phyloP scores from a whole-genome alignment of 2,113 vertebrate species.

The Zosterops pallidus region DNA sequence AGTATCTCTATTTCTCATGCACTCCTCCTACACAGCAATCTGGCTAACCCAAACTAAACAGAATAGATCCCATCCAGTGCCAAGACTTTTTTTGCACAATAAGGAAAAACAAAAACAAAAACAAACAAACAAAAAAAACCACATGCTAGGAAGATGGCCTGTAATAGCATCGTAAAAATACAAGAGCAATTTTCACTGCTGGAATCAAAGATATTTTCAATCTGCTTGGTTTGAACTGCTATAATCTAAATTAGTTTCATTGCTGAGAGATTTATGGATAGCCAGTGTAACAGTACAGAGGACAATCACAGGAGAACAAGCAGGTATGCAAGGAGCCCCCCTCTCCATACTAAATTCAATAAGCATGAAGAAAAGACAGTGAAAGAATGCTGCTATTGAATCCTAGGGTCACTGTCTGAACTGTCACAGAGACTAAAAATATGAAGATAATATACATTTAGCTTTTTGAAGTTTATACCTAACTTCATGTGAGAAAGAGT shows the following conservation, averaged over 20 bases:
- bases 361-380: background rate
- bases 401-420: background rate
- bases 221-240: background rate
- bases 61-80: background rate
- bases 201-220: constrained; percentile 20
- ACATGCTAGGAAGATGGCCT: constrained; percentile 13
- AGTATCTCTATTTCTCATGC: background rate
- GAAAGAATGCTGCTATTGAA: background rate
- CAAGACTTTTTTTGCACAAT: background rate
- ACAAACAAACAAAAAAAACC: background rate
- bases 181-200: background rate
- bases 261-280: background rate
- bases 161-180: background rate
- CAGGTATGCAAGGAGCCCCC: background rate
- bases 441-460: background rate
- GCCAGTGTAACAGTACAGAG: background rate
- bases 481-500: background rate
- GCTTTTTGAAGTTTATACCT: background rate
- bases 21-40: background rate
- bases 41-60: background rate
- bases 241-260: background rate
- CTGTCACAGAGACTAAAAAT: background rate
- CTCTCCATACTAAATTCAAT: background rate
- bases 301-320: background rate
- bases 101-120: background rate